These are phyloP conservation scores for Eudemis profundana DNA, from an alignment of 2,888 invertebrate genomes.

Conservation along the genomic window DNA sequence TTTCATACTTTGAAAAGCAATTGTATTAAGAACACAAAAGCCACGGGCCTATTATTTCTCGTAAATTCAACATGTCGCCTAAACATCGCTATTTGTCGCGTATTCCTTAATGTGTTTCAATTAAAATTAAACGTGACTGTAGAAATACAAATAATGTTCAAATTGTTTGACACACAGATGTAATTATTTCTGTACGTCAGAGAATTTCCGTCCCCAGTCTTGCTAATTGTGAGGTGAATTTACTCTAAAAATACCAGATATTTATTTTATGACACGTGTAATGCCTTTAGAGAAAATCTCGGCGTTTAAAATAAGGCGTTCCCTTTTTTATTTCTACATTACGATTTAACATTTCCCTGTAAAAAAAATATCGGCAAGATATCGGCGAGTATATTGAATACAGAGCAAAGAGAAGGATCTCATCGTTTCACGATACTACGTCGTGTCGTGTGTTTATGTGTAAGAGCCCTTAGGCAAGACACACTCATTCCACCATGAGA, in stretches of 20 bases:
- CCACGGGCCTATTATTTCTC: constrained; percentile 16
- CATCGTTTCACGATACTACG: no score
- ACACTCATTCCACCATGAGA: no score
- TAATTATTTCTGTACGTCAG: constrained; percentile 22
- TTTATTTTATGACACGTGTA: not conserved
- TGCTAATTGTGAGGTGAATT: not conserved
- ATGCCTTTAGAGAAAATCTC: no score
- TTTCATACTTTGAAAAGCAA: constrained; percentile 20
- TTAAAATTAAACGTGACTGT: constrained; percentile 35
- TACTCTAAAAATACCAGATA: not conserved
- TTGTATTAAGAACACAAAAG: constrained; percentile 35
- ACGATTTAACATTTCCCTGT: no score
- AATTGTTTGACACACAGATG: constrained; percentile 31
- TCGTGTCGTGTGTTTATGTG: no score
- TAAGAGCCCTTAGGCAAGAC: no score
- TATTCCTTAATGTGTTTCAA: constrained; percentile 41
- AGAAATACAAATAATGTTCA: constrained; percentile 28
- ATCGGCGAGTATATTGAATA: no score
- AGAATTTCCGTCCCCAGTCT: constrained; percentile 6
- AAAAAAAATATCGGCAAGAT: no score
- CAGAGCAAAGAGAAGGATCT: no score
- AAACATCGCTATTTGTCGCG: constrained; percentile 21
- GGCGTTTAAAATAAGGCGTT: not conserved
- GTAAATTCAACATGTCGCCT: constrained; percentile 30
- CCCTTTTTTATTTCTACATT: no score